Evolutionary conservation across 2,113 vertebrate genomes (phyloP), one percentile per base, ranked within the genome.

Genomic region (Anguilla japonica): DNA sequence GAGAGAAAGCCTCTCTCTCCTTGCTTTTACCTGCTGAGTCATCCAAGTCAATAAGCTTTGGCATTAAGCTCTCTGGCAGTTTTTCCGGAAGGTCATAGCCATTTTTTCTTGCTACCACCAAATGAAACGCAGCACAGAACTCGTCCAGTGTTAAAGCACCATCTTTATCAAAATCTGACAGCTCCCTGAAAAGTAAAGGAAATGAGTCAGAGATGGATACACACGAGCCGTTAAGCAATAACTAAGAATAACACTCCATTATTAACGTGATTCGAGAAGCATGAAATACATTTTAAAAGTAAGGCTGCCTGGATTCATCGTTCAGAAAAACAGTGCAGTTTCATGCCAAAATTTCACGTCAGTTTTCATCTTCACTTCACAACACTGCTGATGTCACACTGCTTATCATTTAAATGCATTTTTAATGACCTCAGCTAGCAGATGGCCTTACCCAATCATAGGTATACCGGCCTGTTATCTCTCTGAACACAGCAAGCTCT

Each of bases 141-240:
- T 99, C 98, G 7, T 99, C 98, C 95, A 99, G 92, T 79, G 98
- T 99, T 94, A 99, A 93, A 0, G 98, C 98, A 82, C 98, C 98
- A 85, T 99, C 98, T 96, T 99, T 99, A 94, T 99, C 98, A 91
- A 99, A 99, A 94, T 99, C 98, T 87, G 98, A 99, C 83, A 99
- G 95, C 89, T 99, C 98, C 98, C 98, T 99, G 90, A 15, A 83
- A 90, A 60, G 83, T 43, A 89, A 41, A 89, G 29, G 56, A 16
- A n/a, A 56, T 88, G 80, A 41, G 87, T 71, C 26, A 84, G 81
- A 50, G 29, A 9, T 53, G 41, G n/a, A 86, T 53, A 46, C 1
- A 50, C 15, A 67, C 60, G 0, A 26, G 16, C 50, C 14, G 22
- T 15, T 50, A 41, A 6, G 16, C 22, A n/a, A 78, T 20, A 20